Base-by-base conservation (phyloP, 30 jellyfish, hydroid and myxozoan species). In the Pseudorhiza aurosa region DNA sequence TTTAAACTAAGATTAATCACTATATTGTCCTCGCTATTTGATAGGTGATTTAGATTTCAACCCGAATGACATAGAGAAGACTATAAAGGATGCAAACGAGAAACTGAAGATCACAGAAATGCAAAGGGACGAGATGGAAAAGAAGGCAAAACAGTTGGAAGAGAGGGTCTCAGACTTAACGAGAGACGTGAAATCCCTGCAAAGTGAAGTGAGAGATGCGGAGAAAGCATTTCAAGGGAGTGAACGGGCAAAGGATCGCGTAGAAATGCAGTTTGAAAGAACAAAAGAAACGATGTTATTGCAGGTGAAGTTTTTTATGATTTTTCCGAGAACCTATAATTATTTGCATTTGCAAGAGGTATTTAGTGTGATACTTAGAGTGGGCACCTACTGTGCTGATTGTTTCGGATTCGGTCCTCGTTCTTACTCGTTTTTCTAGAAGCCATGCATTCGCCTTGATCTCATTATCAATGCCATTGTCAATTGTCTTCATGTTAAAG, bases 221-320 rank as follows among this genome's bases (percentile, higher is more conserved):
- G 87, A 69, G 26, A 60, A 69, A 55, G 83, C 77, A 29, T 17
- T 44, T 30, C 82, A 62, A 42, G 62, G 87, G 6, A 70, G 71
- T 62, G 90, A 74, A 26, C 72, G 91, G n/a, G 91, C 90, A 44
- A 88, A 78, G 63, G 95, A 71, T 30, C 87, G 87, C 22, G 15
- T 88, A 1, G 97, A 88, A 31, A 17, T 63, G 70, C 95, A 88
- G 40, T 81, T 74, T 50, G 91, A 88, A 33, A 47, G 97, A 51
- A 72, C 97, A 1, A 79, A 81, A 19, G 92, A 77, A 43, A 88
- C 97, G 1, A 80, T 88, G 0, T 46, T 69, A 27, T 36, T 88
- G 40, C 97, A 79, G 81, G 97, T 88, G 53, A 64, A 51, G 17
- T 27, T 46, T 46, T 24, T 11, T 14, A 27, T 0, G 0, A 27